Conservation (phyloP, 1,140 invertebrate genomes). For the Pseudobourletiella spinata region DNA sequence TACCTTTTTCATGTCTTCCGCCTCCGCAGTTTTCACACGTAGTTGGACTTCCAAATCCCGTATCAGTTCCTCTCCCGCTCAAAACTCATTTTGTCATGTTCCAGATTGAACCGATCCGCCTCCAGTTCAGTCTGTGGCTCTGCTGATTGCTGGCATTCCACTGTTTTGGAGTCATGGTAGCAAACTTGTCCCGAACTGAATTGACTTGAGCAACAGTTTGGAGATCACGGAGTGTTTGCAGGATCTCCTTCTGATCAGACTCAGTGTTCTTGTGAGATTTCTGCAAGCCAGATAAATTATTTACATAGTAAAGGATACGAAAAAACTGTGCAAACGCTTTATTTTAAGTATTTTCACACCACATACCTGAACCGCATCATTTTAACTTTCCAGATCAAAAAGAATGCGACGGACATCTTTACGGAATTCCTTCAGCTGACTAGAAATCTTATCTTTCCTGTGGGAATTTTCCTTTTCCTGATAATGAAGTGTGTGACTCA, state of each 20-base stretch:
- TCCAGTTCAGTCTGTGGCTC: too few relatives aligned
- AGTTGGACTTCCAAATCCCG: slow-evolving; percentile 23
- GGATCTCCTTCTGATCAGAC: slow-evolving; percentile 23
- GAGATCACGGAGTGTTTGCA: slow-evolving; percentile 16
- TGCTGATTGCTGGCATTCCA: too few relatives aligned
- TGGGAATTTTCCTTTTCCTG: slow-evolving; percentile 8
- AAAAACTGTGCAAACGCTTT: too few relatives aligned
- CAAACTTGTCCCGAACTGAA: neutral
- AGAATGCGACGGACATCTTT: slow-evolving; percentile 23
- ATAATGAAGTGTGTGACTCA: slow-evolving; percentile 14
- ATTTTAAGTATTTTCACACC: too few relatives aligned
- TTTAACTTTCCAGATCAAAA: slow-evolving; percentile 16
- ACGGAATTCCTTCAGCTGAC: slow-evolving; percentile 24
- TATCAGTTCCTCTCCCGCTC: slow-evolving; percentile 18
- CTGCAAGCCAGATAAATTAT: too few relatives aligned
- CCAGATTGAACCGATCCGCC: slow-evolving; percentile 25
- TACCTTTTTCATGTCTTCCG: slow-evolving; percentile 28
- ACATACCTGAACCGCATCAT: slow-evolving; percentile 18
- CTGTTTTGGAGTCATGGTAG: too few relatives aligned
- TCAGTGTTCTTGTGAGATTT: slow-evolving; percentile 24
- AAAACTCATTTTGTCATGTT: slow-evolving; percentile 26
- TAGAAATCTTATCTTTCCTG: slow-evolving; percentile 18
- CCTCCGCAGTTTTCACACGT: slow-evolving; percentile 17
- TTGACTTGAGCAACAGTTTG: slow-evolving; percentile 14
- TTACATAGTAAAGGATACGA: too few relatives aligned